Base-by-base conservation (phyloP, 2,888 invertebrate species). In the Cataglyphis rosenhaueri region DNA sequence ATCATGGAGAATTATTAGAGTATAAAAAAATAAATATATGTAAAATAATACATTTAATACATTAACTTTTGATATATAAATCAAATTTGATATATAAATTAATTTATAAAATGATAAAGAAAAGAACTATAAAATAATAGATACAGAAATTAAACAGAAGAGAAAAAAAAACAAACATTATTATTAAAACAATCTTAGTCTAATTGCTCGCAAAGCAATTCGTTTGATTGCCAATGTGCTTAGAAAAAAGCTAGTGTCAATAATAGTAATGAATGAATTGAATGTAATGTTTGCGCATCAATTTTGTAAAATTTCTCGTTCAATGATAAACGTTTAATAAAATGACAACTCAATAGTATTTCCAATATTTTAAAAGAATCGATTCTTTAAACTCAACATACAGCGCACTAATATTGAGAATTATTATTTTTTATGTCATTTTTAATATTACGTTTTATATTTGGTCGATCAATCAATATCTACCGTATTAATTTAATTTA, bases 381-480 rank as follows among this genome's bases (percentile, higher is more conserved):
- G 2, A n/a, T 52, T 52, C 18, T 52, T n/a, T n/a, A 52, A 52
- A 52, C 0, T 48, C 1, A 48, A 48, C 1, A 18, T 48, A 48
- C 18, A 18, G 18, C 12, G 18, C 18, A 48, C 18, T 48, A 0
- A 18, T 48, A 48, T n/a, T 68, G n/a, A 41, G 52, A 59, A 62
- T 38, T 52, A 75, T 15, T 55, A n/a, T 10, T 66, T 1, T 10
- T 44, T 15, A 18, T 25, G 29, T 44, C 25, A 44, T 12, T 66
- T 38, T 18, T 29, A 57, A 38, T 5, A 35, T 38, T 29, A 9
- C 9, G n/a, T 52, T 55, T n/a, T 8, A 38, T 57, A 55, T 52
- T 75, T 9, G 29, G 29, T 55, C 52, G 25, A 76, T 65, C 38
- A 65, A 76, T 65, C n/a, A 65, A 64, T 57, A 25, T 25, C n/a